Base-by-base conservation (phyloP, 2,797 vertebrate genomes). In the Pangasius sanitwongsei region DNA sequence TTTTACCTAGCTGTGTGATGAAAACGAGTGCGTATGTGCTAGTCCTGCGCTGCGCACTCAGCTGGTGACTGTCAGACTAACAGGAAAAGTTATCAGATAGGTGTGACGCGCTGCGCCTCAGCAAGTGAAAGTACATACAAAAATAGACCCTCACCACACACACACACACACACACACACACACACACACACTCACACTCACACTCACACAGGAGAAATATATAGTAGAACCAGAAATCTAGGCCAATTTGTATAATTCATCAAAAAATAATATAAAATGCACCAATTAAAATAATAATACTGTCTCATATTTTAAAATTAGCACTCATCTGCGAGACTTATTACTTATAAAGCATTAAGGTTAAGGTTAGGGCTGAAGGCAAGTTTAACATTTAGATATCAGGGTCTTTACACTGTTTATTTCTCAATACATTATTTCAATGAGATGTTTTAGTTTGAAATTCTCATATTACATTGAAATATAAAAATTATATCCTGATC, bases 51-150 rank as follows among this genome's bases (percentile, higher is more conserved):
- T 59, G 85, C 61, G 87, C 67, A 87, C 86, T 75, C 87, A 88
- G 80, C 87, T 90, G 87, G 28, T 89, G 81, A 53, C 34, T 50
- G 50, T 70, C 57, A 67, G 50, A 53, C 86, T 87, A 37, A 61
- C 3, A 65, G 78, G 69, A 53, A 90, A 89, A 89, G 70, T n/a
- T 81, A 50, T 87, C 80, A 78, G 61, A 91, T 89, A 87, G 89
- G 90, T 88, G 89, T 53, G 72, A 90, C 80, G 18, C 59, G 87
- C 89, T 86, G 72, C 23, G 37, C 67, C 83, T 63, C 88, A 82
- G 87, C 87, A 86, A 87, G 72, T 90, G 28, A 83, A 65, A 50
- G 75, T 67, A 67, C 69, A 37, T 9, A 34, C 50, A 57, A n/a
- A 34, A 75, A 83, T 34, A 55, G 44, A 25, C 63, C 75, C 74